These are phyloP conservation scores for Conomelus anceps DNA, from an alignment of 2,888 invertebrate species.

Conservation along the genomic window DNA sequence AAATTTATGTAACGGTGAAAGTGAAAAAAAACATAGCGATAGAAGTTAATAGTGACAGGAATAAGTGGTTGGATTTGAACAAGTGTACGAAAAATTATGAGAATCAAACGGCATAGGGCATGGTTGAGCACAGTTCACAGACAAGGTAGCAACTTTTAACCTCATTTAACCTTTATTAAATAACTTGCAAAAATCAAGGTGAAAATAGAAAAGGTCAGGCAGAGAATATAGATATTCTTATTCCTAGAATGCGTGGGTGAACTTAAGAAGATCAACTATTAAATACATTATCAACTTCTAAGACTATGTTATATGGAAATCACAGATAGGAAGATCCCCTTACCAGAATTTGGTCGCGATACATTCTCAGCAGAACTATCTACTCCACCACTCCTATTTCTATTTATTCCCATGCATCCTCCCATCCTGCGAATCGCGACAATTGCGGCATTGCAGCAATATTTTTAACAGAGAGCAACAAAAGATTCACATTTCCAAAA, in stretches of 20 bases:
- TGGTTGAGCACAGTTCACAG: no score
- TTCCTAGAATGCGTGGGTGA: no score
- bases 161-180: not conserved
- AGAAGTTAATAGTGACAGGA: no score
- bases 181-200: not conserved
- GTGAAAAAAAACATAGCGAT: no score
- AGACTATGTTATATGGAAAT: slow-evolving; percentile 19
- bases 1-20: no score
- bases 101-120: no score
- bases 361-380: slow-evolving; percentile 73
- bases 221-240: not conserved
- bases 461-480: slow-evolving; percentile 14
- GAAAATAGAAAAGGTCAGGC: not conserved
- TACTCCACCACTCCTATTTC: slow-evolving; percentile 73
- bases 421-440: slow-evolving; percentile 58
- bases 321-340: slow-evolving; percentile 31
- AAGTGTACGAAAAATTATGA: no score
- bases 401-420: slow-evolving; percentile 79
- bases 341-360: slow-evolving; percentile 76
- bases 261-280: not conserved
- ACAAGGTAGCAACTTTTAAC: not conserved
- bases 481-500: slow-evolving; percentile 18
- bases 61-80: no score
- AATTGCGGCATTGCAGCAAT: slow-evolving; percentile 32
- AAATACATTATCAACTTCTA: not conserved